phyloP scores from a whole-genome alignment of 2,888 invertebrate species.

The Cyclophora punctaria region DNA sequence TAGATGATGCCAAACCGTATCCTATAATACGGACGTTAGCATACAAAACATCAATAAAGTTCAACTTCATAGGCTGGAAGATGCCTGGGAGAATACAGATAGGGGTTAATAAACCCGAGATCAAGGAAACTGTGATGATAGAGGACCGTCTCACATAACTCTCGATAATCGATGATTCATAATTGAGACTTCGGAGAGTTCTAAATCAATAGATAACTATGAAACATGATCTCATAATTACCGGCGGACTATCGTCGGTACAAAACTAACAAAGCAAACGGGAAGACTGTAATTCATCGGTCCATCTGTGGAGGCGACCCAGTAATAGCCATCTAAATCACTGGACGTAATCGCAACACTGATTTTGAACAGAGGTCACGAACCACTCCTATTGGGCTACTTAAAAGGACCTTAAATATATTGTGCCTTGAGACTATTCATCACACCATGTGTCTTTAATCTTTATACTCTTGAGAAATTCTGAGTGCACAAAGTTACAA shows the following conservation, averaged over 20 bases:
- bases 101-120: slow-evolving; percentile 43
- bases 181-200: slow-evolving; percentile 63
- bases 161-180: slow-evolving; percentile 61
- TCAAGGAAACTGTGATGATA: slow-evolving; percentile 45
- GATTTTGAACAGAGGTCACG: slow-evolving; percentile 67
- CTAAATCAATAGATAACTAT: slow-evolving; percentile 66
- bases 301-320: slow-evolving; percentile 61
- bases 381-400: slow-evolving; percentile 53
- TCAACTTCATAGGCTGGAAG: slow-evolving; percentile 23
- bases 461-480: too few species aligned
- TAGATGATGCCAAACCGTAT: slow-evolving; percentile 7
- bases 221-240: slow-evolving; percentile 71
- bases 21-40: slow-evolving; percentile 25
- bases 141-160: slow-evolving; percentile 54
- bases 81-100: slow-evolving; percentile 25
- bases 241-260: slow-evolving; percentile 48
- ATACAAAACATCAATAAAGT: slow-evolving; percentile 29
- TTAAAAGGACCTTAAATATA: slow-evolving; percentile 57
- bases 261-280: slow-evolving; percentile 60
- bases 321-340: slow-evolving; percentile 64
- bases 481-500: too few species aligned
- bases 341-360: slow-evolving; percentile 61
- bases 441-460: slow-evolving; percentile 18
- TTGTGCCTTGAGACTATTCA: slow-evolving; percentile 38
- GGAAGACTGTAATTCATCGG: slow-evolving; percentile 63